These are phyloP conservation scores for Chymomyza caudatula DNA, from an alignment of 2,888 invertebrate species.

Conservation along the genomic window DNA sequence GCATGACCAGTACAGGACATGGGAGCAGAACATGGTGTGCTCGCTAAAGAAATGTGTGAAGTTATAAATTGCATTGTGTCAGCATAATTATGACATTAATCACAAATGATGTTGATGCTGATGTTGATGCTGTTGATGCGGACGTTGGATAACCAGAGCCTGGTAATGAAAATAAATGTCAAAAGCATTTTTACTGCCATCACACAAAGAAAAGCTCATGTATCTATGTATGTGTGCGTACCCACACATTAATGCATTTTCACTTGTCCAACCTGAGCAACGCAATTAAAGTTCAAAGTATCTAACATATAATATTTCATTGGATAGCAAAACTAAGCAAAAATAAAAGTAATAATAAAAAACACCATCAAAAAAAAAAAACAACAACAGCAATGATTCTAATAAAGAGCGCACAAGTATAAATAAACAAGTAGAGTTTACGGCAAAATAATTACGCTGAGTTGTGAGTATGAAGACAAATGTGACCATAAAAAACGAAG, in stretches of 20 bases:
- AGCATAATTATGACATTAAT: conserved; percentile 36
- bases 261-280: neutral
- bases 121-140: conserved; percentile 8
- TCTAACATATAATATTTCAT: neutral
- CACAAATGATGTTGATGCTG: conserved; percentile 25
- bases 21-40: neutral
- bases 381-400: neutral
- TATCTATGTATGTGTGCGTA: neutral
- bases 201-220: neutral
- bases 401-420: neutral
- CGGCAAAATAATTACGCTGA: conserved; percentile 21
- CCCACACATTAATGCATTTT: neutral
- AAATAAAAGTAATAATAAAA: neutral
- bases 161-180: conserved; percentile 27
- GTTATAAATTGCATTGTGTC: conserved; percentile 36
- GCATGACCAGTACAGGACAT: neutral
- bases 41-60: conserved; percentile 25
- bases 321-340: neutral
- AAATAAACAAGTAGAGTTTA: conserved; percentile 7
- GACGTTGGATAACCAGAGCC: conserved; percentile 1
- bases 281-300: conserved; percentile 1
- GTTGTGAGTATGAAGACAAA: conserved; percentile 21
- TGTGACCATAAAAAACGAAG: conserved; percentile 8
- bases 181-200: conserved; percentile 1
- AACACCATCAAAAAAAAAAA: neutral